Base-by-base conservation (phyloP, 2,113 vertebrate genomes). In the Dromaius novaehollandiae region DNA sequence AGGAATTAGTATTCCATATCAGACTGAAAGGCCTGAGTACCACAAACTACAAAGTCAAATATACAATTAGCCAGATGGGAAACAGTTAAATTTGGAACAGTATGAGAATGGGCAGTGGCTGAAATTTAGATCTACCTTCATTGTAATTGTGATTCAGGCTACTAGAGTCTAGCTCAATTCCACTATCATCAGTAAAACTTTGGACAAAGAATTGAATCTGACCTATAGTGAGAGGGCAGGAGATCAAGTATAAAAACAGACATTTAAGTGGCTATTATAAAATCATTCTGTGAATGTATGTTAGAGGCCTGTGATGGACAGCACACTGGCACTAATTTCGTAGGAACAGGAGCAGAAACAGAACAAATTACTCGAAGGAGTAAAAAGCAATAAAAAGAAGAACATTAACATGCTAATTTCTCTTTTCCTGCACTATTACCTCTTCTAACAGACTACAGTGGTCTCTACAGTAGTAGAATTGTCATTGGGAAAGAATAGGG, bases 1-100 rank as follows among this genome's bases (percentile, higher is more conserved):
- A 26, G 1, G 16, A 0, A 4, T 60, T 46, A 48, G 4, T 44
- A 26, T 38, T n/a, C 16, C 13, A 60, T 6, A 26, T 1, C 19
- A 69, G 28, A 56, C 60, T 69, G 15, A 77, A 74, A 77, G 11
- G 81, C 1, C 2, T 9, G 10, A 76, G 14, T 55, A 73, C 1
- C 7, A 69, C 32, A 81, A 24, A 56, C 30, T 74, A 17, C 7
- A 32, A 44, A 53, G 16, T 69, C 2, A 19, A 77, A 61, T 20
- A 69, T 42, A 26, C 26, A 61, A 74, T 46, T 73, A 55, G 55
- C 42, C 6, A 61, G 28, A 84, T 10, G 7, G 53, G 60, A 77
- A 90, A 70, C 20, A 24, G 25, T 36, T 86, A 93, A 53, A 89
- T 56, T 70, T 84, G 8, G 2, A 53, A n/a, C 7, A 53, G 9